A percentile compares a stretch with the other conserved stretches of the same genome.
phyloP scores from a whole-genome alignment of 2,113 vertebrate genomes.

The Gopherus evgoodei region DNA sequence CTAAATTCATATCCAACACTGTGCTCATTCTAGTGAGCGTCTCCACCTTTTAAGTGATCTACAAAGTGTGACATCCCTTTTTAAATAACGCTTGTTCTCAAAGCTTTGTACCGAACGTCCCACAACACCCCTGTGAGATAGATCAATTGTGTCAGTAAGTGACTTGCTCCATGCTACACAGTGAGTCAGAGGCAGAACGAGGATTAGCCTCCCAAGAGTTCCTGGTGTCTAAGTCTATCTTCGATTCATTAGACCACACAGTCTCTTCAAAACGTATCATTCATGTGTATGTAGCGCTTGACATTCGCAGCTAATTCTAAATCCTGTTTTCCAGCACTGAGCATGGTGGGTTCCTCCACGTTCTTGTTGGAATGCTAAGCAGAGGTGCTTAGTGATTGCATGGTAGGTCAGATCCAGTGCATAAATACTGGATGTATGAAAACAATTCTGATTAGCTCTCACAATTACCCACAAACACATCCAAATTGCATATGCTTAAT shows the following conservation, averaged over 20 bases:
- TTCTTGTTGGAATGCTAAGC: background rate
- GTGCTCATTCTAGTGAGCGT: background rate
- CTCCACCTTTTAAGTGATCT: background rate
- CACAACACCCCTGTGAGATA: background rate
- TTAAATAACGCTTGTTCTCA: background rate
- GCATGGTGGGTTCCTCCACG: background rate
- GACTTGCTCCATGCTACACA: background rate
- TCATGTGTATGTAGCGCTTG: background rate
- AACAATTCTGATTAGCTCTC: background rate
- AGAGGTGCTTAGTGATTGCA: background rate
- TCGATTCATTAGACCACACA: background rate
- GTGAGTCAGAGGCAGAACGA: background rate
- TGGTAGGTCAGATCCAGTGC: background rate
- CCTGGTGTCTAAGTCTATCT: background rate
- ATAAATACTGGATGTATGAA: background rate
- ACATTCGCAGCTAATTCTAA: background rate
- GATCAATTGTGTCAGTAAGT: background rate
- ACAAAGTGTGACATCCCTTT: background rate
- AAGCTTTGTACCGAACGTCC: background rate
- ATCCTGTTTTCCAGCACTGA: background rate
- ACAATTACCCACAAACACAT: background rate
- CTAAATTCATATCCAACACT: background rate
- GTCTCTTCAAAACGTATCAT: background rate
- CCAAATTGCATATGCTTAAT: fast-evolving
- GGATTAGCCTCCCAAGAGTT: background rate